Evolutionary conservation across 2,113 vertebrate species (phyloP), one percentile per base, ranked within the genome.

Genomic region (Laticauda laticaudata): DNA sequence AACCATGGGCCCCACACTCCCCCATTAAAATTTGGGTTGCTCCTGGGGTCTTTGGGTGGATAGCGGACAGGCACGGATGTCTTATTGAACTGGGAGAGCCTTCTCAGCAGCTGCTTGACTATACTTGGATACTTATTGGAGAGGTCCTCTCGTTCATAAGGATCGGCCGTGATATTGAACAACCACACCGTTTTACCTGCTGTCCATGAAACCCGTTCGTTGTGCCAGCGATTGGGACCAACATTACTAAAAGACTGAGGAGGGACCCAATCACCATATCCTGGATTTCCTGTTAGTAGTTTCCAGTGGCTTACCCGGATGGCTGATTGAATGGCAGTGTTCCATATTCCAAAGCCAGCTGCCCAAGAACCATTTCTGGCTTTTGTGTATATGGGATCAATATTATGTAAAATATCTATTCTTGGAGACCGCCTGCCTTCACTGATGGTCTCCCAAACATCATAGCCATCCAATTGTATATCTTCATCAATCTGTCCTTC

Each of bases 1-100:
- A 98, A 98, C 99, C 99, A 99, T 0, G 99, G 99, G 0, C 99
- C 99, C 99, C 99, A 99, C 18, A 99, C 99, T 0, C 99, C 99
- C 8, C 99, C 99, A 0, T 99, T 98, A 94, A 99, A 98, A 96
- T 98, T 98, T 0, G 99, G 99, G 96, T 99, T 99, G 48, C 99
- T 99, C 69, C 99, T 98, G 26, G 99, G 98, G 96, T 99, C 99
- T 95, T 98, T 99, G 0, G 99, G 97, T 0, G 99, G 99, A 95
- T 99, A 99, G 86, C 99, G 98, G 43, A 99, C 99, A 0, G 99
- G 99, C 90, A 99, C 99, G 0, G 99, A 99, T 0, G 99, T 99
- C 96, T 97, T 99, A 94, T 99, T 99, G 96, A 99, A 99, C 92
- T 98, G 98, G 0, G 98, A 98, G 48, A 99, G 98, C 90, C 98